A percentile compares a stretch with the other conserved stretches of the same genome.
phyloP scores from a whole-genome alignment of 2,888 invertebrate genomes.

The Harpalus rufipes region DNA sequence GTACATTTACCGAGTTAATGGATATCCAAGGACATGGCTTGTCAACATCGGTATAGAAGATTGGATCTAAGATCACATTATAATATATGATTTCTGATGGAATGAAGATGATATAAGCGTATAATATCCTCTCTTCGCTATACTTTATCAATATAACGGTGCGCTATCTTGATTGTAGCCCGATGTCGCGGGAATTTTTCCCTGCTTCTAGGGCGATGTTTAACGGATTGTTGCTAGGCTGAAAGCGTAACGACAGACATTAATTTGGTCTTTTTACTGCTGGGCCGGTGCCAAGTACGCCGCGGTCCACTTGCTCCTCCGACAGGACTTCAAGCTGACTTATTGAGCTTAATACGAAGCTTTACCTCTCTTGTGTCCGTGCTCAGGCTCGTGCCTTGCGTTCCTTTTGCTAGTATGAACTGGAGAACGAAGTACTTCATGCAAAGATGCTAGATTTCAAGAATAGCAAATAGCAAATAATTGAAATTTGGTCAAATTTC shows the following conservation, averaged over 20 bases:
- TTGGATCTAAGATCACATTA: background rate
- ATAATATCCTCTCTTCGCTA: background rate
- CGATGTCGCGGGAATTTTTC: conserved; percentile 31
- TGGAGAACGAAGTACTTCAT: background rate
- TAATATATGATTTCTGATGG: background rate
- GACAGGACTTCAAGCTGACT: conserved; percentile 58
- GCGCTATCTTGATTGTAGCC: background rate
- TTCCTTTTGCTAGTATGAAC: background rate
- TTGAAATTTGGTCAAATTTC: too few relatives aligned
- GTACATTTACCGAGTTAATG: too few relatives aligned
- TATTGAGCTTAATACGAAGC: conserved; percentile 62
- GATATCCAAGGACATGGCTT: too few relatives aligned
- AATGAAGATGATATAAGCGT: background rate
- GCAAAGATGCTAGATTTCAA: background rate
- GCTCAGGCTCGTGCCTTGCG: conserved; percentile 9
- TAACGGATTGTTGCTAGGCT: conserved; percentile 61
- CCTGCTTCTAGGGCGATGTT: conserved; percentile 33
- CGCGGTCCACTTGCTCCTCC: conserved; percentile 55
- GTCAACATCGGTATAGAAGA: background rate
- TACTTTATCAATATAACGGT: conserved; percentile 4
- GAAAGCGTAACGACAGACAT: conserved; percentile 62
- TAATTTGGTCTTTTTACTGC: conserved; percentile 63
- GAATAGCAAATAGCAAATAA: too few relatives aligned
- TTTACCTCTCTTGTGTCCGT: conserved; percentile 41
- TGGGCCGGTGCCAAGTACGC: conserved; percentile 59